Percentiles rank a stretch among this genome's conserved stretches.
phyloP scores from a whole-genome alignment of 2,797 vertebrate species.

The Salmo trutta region DNA sequence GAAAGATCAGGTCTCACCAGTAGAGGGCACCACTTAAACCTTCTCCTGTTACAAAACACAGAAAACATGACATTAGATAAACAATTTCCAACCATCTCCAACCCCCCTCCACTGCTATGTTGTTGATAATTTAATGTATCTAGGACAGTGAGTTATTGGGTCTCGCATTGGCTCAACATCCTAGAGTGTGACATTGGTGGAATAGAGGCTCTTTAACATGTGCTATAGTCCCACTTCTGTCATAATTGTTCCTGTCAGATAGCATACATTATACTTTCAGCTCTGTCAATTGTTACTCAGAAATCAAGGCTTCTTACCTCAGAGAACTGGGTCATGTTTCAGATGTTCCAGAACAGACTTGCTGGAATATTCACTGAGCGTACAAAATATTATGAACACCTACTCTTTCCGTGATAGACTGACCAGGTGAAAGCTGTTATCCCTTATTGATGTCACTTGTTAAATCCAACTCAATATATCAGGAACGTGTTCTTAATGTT shows the following conservation, averaged over 20 bases:
- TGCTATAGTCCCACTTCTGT: no score
- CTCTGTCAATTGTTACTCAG: constrained; percentile 43
- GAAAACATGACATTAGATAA: background rate
- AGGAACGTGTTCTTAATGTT: no score
- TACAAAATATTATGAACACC: no score
- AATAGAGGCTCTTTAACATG: no score
- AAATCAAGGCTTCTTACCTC: constrained; percentile 42
- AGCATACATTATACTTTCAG: constrained; percentile 35
- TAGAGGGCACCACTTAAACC: constrained; percentile 30
- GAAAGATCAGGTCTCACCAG: constrained; percentile 28
- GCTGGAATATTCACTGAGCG: constrained; percentile 40
- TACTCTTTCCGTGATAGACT: no score
- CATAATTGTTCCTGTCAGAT: constrained; percentile 40
- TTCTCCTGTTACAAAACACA: constrained; percentile 17
- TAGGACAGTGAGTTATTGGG: background rate
- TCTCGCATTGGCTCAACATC: background rate
- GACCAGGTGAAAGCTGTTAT: no score
- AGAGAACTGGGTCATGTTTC: constrained; percentile 65
- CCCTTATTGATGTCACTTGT: no score
- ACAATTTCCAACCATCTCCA: background rate
- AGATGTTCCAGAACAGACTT: constrained; percentile 62
- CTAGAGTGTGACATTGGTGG: no score
- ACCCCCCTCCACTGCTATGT: no score
- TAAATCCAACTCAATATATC: no score
- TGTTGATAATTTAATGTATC: background rate